Evolutionary conservation across 2,888 invertebrate species (phyloP).

Genomic region (Tortricodes alternella): DNA sequence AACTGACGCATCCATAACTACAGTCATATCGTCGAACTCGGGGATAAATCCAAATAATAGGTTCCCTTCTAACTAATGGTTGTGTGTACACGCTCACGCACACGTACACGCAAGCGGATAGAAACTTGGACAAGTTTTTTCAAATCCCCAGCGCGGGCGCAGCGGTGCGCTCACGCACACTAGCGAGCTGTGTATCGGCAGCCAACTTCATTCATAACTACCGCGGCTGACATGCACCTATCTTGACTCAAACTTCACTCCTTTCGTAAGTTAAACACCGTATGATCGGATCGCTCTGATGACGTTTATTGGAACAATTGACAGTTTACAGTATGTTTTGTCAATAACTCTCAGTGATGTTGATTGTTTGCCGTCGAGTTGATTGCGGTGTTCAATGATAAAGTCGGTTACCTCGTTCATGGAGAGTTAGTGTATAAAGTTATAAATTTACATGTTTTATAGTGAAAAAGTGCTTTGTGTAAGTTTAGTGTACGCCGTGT

Average conservation of each 20-base stretch:
- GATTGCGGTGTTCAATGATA: slow-evolving; percentile 21
- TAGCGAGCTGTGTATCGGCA: slow-evolving; percentile 47
- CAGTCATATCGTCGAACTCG: background rate
- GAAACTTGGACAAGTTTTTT: slow-evolving; percentile 46
- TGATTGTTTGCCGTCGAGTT: slow-evolving; percentile 35
- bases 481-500: background rate
- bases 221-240: slow-evolving; percentile 45
- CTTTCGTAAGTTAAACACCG: slow-evolving; percentile 54
- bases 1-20: background rate
- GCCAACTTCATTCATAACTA: slow-evolving; percentile 71
- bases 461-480: slow-evolving; percentile 13
- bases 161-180: slow-evolving; percentile 47
- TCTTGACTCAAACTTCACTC: slow-evolving; percentile 64
- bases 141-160: slow-evolving; percentile 49
- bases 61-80: background rate
- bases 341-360: slow-evolving; percentile 55
- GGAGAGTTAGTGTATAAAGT: background rate
- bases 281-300: slow-evolving; percentile 64
- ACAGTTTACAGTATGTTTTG: slow-evolving; percentile 67
- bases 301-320: slow-evolving; percentile 68
- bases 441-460: background rate
- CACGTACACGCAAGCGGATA: slow-evolving; percentile 31
- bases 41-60: background rate
- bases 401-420: background rate
- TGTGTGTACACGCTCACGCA: slow-evolving; percentile 22